Evolutionary conservation across 2,888 invertebrate species (phyloP).

Genomic region (Eristalis tenax): DNA sequence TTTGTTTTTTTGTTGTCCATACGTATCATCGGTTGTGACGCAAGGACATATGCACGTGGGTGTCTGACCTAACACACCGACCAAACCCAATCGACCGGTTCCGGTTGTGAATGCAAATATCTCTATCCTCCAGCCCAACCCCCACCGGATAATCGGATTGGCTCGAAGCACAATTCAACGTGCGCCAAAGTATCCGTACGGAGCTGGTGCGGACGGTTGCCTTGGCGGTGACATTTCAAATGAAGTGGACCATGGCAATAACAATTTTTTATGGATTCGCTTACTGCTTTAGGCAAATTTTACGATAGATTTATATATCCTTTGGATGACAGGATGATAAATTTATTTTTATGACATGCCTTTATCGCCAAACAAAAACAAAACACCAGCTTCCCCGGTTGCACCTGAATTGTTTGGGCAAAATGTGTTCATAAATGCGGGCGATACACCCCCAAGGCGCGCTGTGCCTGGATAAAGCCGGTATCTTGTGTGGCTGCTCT

Average conservation of each 20-base stretch:
- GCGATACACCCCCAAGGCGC: neutral
- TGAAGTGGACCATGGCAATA: slow-evolving; percentile 63
- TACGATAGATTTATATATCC: slow-evolving; percentile 60
- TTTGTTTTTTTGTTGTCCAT: neutral
- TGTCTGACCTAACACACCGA: neutral
- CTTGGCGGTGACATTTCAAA: slow-evolving; percentile 40
- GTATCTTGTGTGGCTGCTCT: neutral
- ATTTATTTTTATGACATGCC: slow-evolving; percentile 64
- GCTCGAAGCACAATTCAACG: slow-evolving; percentile 3
- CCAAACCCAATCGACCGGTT: neutral
- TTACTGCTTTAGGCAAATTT: slow-evolving; percentile 59
- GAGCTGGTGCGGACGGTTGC: neutral
- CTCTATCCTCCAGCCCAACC: neutral
- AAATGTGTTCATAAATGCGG: slow-evolving; percentile 9
- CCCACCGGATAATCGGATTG: neutral
- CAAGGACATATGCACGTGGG: neutral
- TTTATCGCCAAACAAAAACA: slow-evolving; percentile 51
- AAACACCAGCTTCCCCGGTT: slow-evolving; percentile 2
- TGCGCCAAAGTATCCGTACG: neutral
- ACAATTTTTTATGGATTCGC: slow-evolving; percentile 51
- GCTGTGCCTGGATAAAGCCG: neutral
- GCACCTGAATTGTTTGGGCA: slow-evolving; percentile 45
- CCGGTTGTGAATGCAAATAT: neutral
- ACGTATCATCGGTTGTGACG: neutral
- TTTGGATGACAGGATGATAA: slow-evolving; percentile 63